Conservation (phyloP, 2,113 vertebrate species). For the Myrmecophaga tridactyla region DNA sequence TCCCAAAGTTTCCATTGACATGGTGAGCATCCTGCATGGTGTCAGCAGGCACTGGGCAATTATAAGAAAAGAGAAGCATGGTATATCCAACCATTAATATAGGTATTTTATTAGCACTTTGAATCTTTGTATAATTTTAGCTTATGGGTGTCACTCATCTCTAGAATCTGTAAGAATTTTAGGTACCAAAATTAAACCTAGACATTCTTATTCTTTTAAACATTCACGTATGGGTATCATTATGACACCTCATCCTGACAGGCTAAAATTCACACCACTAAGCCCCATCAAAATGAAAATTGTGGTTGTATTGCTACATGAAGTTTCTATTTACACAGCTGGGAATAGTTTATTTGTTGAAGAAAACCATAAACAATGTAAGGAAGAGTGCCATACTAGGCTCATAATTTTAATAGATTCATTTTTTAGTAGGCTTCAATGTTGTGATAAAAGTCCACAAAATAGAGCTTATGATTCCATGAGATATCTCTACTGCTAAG, state of each 20-base stretch:
- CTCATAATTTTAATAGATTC: background rate
- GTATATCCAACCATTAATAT: background rate
- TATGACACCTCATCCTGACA: background rate
- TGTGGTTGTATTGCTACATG: accelerated
- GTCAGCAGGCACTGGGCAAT: background rate
- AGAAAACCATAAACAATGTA: background rate
- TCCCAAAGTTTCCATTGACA: background rate
- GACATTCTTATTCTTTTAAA: background rate
- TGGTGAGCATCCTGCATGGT: too few species aligned
- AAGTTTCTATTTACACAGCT: background rate
- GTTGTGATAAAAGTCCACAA: background rate
- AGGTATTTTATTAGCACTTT: background rate
- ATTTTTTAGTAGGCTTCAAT: background rate
- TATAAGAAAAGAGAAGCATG: background rate
- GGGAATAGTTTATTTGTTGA: background rate
- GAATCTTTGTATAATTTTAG: background rate
- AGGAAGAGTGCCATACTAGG: background rate
- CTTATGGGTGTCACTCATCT: background rate
- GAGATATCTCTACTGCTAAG: background rate
- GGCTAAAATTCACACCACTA: background rate
- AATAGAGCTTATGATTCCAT: background rate
- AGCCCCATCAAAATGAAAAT: background rate
- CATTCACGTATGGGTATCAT: background rate
- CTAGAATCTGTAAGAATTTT: background rate
- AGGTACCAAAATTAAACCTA: background rate